A percentile compares a stretch with the other conserved stretches of the same genome.
Conservation (phyloP, 2,888 invertebrate genomes). For the Hoplodrina blanda region DNA sequence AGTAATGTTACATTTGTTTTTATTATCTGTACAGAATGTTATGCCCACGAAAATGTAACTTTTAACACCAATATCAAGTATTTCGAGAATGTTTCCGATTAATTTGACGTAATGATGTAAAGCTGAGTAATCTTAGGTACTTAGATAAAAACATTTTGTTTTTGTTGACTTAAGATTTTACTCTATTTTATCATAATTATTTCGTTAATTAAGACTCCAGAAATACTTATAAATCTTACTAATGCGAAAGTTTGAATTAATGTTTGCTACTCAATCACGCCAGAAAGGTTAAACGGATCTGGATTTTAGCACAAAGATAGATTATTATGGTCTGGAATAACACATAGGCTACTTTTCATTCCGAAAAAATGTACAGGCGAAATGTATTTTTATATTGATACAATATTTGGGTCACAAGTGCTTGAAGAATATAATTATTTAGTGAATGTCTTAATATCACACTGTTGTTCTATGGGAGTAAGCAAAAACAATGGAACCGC, state of each 20-base stretch:
- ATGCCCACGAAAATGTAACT: slow-evolving; percentile 6
- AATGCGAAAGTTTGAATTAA: no score
- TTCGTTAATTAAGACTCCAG: no score
- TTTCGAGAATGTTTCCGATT: slow-evolving; percentile 4
- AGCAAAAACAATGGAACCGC: no score
- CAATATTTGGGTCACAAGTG: slow-evolving; percentile 18
- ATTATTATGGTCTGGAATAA: no score
- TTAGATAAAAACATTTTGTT: background rate
- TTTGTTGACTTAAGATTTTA: background rate
- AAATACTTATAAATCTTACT: no score
- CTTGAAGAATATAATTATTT: background rate
- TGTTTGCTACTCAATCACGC: no score
- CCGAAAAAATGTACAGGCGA: no score
- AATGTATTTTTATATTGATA: background rate
- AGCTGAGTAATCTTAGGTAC: background rate
- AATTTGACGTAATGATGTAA: background rate
- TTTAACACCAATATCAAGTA: slow-evolving; percentile 6
- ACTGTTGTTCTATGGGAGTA: no score
- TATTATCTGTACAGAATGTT: slow-evolving; percentile 9
- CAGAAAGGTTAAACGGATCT: no score
- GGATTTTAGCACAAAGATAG: no score
- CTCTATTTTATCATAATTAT: no score
- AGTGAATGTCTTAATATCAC: background rate
- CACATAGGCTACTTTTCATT: no score
- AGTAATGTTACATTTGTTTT: background rate